phyloP scores from a whole-genome alignment of 2,888 invertebrate species.

The Periphyllus acericola region DNA sequence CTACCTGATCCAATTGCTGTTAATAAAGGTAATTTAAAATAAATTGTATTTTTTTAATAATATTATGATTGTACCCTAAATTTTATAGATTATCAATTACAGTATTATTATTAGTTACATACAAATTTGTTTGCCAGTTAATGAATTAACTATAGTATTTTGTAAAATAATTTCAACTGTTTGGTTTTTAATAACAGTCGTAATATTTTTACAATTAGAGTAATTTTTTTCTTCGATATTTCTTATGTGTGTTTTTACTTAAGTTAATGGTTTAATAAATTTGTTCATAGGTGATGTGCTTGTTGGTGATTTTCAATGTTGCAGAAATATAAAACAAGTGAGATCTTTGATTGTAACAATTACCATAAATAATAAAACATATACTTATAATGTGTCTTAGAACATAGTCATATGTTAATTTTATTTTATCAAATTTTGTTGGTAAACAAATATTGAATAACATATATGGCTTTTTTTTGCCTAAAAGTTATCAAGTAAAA shows the following conservation, averaged over 20 bases:
- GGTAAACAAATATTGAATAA: background rate
- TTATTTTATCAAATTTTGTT: conserved; percentile 37
- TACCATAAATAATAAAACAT: conserved; percentile 63
- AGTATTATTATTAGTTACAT: no score
- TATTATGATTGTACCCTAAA: no score
- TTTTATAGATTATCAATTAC: no score
- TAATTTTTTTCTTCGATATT: background rate
- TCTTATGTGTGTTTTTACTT: no score
- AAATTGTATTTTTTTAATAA: background rate
- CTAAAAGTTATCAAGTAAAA: background rate
- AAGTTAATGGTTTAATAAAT: background rate
- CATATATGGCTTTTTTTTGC: background rate
- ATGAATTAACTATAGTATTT: no score
- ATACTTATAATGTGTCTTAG: conserved; percentile 59
- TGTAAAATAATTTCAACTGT: background rate
- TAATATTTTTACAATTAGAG: background rate
- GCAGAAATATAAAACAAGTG: conserved; percentile 78
- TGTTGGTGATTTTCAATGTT: conserved; percentile 78
- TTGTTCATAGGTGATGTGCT: conserved; percentile 60
- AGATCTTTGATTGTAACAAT: conserved; percentile 79
- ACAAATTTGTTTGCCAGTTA: no score
- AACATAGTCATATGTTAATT: background rate
- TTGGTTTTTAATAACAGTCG: background rate
- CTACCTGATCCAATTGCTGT: conserved; percentile 79
- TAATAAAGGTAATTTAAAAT: conserved; percentile 71